Evolutionary conservation across 2,797 vertebrate genomes (phyloP), one percentile per base, ranked within the genome.

Genomic region (Vultur gryphus): DNA sequence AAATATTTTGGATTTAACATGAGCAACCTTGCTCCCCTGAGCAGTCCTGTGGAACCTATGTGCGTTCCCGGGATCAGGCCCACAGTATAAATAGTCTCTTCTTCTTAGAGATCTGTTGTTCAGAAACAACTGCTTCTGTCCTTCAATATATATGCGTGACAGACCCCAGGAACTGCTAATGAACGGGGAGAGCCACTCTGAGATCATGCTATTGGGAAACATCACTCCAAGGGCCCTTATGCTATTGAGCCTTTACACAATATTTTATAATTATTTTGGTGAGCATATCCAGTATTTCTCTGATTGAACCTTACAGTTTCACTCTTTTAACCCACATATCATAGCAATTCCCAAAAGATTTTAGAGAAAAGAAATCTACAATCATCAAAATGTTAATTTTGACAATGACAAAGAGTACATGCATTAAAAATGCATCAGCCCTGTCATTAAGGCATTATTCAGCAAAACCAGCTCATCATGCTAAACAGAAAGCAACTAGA

Each of bases 351-450:
- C 75, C 81, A 33, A 65, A 88, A 95, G 52, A 83, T 88, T 91
- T 83, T 57, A 58, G 61, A 89, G 55, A 51, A 86, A 66, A 95
- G 79, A 94, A 89, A 94, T 77, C 85, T 82, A 91, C 91, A 88
- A 92, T 96, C 94, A 95, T 97, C 85, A 96, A 90, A 96, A 96
- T 94, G 88, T 76, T 96, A 94, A 94, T 96, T 91, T 94, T 83
- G 91, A 94, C 85, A 96, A 95, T 59, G 90, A 93, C 86, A 94
- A 96, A 97, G 82, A 92, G 90, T 70, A 93, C 49, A 14, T 19
- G 67, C 88, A 97, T 95, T 95, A 96, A 90, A 96, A 97, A 96
- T 95, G 89, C 79, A 87, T 86, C 73, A 77, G 62, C 81, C 91
- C 79, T 94, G 73, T 89, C 94, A 65, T 96, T 96, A 97, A 85